These are phyloP conservation scores for Phengaris alcon DNA, from an alignment of 2,888 invertebrate genomes.

Conservation along the genomic window DNA sequence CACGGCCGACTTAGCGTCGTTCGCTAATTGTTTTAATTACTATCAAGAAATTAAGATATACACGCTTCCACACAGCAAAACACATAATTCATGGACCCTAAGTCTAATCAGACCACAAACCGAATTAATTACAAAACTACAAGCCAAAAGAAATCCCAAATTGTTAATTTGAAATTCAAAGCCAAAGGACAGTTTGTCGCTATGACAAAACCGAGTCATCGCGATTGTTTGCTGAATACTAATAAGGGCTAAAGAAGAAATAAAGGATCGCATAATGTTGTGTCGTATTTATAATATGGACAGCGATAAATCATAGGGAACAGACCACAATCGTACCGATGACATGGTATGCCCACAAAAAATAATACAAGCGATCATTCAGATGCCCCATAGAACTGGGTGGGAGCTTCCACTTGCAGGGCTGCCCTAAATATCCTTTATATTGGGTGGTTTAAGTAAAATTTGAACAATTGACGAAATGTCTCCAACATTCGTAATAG, in stretches of 20 bases:
- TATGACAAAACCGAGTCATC: conserved; percentile 76
- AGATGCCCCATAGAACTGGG: conserved; percentile 74
- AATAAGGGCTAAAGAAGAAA: conserved; percentile 78
- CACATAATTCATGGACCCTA: conserved; percentile 72
- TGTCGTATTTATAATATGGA: conserved; percentile 79
- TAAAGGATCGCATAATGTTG: conserved; percentile 76
- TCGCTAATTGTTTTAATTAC: conserved; percentile 64
- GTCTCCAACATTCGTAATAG: no score
- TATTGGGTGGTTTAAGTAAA: no score
- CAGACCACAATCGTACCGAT: conserved; percentile 77
- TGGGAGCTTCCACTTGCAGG: conserved; percentile 65
- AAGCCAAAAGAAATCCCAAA: conserved; percentile 56
- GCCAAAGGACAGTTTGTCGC: conserved; percentile 78
- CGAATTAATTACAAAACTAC: conserved; percentile 70
- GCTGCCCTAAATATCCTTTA: conserved; percentile 41
- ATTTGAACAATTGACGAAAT: no score
- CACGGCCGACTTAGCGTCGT: conserved; percentile 39
- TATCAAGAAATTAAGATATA: conserved; percentile 71
- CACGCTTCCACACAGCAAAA: conserved; percentile 49
- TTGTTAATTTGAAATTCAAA: conserved; percentile 77
- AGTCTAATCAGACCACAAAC: conserved; percentile 61
- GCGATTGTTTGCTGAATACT: conserved; percentile 76
- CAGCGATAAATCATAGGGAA: conserved; percentile 79
- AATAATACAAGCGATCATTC: conserved; percentile 76
- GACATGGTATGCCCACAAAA: conserved; percentile 77